phyloP scores from a whole-genome alignment of 2,113 vertebrate species.

The Zeus faber region DNA sequence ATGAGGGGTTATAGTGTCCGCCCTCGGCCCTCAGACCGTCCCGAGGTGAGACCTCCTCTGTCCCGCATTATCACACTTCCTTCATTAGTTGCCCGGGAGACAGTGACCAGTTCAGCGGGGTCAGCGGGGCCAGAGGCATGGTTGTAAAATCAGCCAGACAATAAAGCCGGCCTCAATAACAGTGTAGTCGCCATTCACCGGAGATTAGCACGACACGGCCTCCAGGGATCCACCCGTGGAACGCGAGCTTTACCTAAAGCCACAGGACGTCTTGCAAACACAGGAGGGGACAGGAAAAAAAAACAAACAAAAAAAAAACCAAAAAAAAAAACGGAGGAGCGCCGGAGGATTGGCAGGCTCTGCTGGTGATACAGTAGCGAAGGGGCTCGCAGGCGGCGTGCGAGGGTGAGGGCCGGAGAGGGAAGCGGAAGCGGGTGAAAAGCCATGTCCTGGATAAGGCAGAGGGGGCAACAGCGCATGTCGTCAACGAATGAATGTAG shows the following conservation, averaged over 20 bases:
- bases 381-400: conserved; percentile 8
- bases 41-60: conserved; percentile 49
- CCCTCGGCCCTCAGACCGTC: conserved; percentile 26
- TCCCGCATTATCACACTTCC: conserved; percentile 59
- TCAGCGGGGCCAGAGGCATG: conserved; percentile 59
- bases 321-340: no score
- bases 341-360: no score
- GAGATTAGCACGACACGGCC: conserved; percentile 56
- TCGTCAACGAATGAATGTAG: conserved; percentile 28
- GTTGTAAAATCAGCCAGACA: conserved; percentile 67
- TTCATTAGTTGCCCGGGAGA: conserved; percentile 69
- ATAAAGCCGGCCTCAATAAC: conserved; percentile 51
- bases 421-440: no score
- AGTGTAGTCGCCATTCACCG: conserved; percentile 50
- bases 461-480: conserved; percentile 5
- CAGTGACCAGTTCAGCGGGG: conserved; percentile 68
- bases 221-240: conserved; percentile 8
- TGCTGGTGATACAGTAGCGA: no score
- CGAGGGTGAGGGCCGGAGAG: conserved; percentile 39
- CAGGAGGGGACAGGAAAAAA: no score
- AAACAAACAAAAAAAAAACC: no score
- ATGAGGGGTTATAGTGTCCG: conserved; percentile 15
- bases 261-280: no score
- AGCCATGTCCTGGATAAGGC: no score
- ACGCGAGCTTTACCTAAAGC: no score